Percentiles rank a stretch among this genome's conserved stretches.
Evolutionary conservation across 2,113 vertebrate species (phyloP).

Genomic region (Sialia sialis): DNA sequence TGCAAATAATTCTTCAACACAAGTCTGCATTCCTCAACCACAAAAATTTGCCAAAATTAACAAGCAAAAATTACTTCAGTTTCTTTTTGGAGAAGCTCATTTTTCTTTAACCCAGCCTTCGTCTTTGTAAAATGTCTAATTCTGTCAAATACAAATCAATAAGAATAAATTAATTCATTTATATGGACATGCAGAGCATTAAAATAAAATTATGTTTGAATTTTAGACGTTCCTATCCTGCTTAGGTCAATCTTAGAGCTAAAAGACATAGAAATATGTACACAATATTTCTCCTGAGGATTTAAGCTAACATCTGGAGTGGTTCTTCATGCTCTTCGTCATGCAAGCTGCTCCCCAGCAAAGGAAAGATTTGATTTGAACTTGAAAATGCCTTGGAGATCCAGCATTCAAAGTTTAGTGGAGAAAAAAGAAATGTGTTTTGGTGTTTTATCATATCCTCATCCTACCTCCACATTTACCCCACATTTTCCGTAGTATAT

Average conservation of each 20-base stretch:
- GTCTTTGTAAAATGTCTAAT: not conserved
- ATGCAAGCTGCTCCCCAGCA: not conserved
- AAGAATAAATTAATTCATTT: not conserved
- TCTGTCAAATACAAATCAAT: not conserved
- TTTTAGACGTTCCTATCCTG: not conserved
- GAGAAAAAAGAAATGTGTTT: fast-evolving
- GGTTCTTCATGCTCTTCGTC: not conserved
- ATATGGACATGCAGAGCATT: not conserved
- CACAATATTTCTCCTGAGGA: not conserved
- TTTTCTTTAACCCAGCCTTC: not conserved
- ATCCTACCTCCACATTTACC: not conserved
- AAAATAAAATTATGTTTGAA: not conserved
- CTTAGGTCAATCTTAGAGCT: not conserved
- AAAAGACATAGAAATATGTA: not conserved
- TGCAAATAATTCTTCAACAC: not conserved
- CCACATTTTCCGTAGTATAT: no score
- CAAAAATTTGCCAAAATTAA: not conserved
- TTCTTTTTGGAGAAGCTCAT: not conserved
- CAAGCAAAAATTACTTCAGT: not conserved
- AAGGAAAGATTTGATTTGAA: not conserved
- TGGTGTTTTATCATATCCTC: not conserved
- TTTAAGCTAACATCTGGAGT: not conserved
- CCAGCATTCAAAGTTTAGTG: not conserved
- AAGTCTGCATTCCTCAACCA: not conserved
- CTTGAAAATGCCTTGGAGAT: not conserved